Conservation (phyloP, 1,140 invertebrate genomes). For the Pogonus chalceus region DNA sequence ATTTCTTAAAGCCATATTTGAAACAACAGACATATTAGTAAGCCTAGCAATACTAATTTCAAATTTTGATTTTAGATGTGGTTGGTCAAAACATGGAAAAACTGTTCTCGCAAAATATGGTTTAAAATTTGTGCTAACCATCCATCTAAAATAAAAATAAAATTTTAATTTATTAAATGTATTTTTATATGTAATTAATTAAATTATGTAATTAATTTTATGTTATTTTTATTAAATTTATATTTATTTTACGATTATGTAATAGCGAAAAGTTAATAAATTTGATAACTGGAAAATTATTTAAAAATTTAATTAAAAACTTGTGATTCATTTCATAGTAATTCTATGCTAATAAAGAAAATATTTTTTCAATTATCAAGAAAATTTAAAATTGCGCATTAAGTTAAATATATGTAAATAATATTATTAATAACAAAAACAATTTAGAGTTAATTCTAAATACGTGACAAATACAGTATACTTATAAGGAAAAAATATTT, state of each 20-base stretch:
- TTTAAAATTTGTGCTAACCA: conserved; percentile 50
- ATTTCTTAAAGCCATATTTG: conserved; percentile 34
- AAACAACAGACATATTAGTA: conserved; percentile 25
- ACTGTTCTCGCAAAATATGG: conserved; percentile 48
- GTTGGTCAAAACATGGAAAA: conserved; percentile 66
- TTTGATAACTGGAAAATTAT: too few species aligned
- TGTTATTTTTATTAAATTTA: conserved; percentile 15
- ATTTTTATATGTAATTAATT: not conserved
- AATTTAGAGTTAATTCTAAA: too few species aligned
- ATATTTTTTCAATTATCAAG: too few species aligned
- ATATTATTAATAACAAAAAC: too few species aligned
- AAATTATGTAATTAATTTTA: conserved; percentile 9
- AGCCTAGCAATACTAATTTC: conserved; percentile 33
- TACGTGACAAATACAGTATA: too few species aligned
- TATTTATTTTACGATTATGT: conserved; percentile 15
- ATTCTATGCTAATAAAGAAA: too few species aligned
- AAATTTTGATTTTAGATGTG: conserved; percentile 46
- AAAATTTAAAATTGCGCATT: too few species aligned
- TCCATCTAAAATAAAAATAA: conserved; percentile 33
- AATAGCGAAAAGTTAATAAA: too few species aligned
- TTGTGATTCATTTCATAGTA: too few species aligned
- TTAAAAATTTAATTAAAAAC: too few species aligned
- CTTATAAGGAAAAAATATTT: too few species aligned
- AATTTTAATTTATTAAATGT: conserved; percentile 1
- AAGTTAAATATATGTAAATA: too few species aligned